Evolutionary conservation across 2,797 vertebrate genomes (phyloP), one percentile per base, ranked within the genome.

Genomic region (Scolopax bukidnonensis): DNA sequence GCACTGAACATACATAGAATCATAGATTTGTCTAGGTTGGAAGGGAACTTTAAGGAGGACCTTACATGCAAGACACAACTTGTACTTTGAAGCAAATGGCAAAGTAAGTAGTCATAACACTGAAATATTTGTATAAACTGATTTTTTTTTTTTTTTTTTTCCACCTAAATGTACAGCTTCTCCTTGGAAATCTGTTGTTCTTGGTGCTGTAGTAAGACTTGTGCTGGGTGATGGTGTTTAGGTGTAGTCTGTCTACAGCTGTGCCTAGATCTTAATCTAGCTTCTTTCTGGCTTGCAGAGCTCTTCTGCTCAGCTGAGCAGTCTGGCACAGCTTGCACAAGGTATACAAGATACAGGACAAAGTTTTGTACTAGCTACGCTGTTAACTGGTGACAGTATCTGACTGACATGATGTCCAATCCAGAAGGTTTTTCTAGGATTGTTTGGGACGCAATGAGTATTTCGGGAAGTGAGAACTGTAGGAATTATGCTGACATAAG

Each of bases 351-450:
- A 25, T 11, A 16, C 11, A 60, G 24, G n/a, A 50, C 16, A 18
- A 43, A 65, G 10, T 57, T 75, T 78, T 2, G 0, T 41, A 12
- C 11, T n/a, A 69, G 19, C 27, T 40, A 15, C 63, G 19, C 40
- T 17, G 16, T 60, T 48, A n/a, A 14, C n/a, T 59, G 25, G 13
- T 23, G 23, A 14, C 1, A 3, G 23, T 19, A 28, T 68, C 27
- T 28, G 23, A 17, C 32, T 25, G 63, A 38, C 6, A 4, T 0
- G 3, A 10, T n/a, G 2, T 9, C 9, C 2, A 0, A 60, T 68
- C 32, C 50, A 64, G 30, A 40, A 48, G 27, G 5, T 54, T 50
- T 86, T 87, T 40, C 50, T 50, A 12, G 6, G 23, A 18, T 19
- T 82, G 3, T 33, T 87, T 11, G 38, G 47, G 86, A 84, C 20